phyloP scores from a whole-genome alignment of 2,797 vertebrate species.

The Sebastes alutus region DNA sequence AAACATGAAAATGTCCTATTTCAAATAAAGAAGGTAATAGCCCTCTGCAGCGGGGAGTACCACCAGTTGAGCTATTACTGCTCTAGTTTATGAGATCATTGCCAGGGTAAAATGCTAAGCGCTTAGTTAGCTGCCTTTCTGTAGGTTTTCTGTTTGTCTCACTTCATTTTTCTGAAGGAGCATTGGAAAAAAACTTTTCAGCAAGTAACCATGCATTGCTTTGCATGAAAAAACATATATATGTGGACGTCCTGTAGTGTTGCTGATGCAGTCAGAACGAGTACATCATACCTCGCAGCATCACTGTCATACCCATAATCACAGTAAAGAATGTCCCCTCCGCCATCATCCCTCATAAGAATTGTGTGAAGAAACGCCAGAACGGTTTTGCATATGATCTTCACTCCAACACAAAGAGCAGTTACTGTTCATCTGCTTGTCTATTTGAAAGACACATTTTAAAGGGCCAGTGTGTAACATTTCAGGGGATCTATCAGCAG shows the following conservation, averaged over 20 bases:
- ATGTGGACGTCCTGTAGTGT: constrained; percentile 18
- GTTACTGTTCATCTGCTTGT: background rate
- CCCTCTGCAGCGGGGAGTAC: background rate
- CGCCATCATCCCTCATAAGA: background rate
- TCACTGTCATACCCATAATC: constrained; percentile 63
- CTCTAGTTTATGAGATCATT: background rate
- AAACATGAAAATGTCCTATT: constrained; percentile 30
- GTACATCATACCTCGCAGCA: constrained; percentile 39
- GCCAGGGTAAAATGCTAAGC: background rate
- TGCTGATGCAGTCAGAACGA: constrained; percentile 47
- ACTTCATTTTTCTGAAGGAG: background rate
- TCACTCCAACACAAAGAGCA: background rate
- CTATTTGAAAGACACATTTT: background rate
- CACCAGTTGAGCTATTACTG: constrained; percentile 6
- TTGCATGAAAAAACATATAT: constrained; percentile 24
- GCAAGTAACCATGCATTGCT: background rate
- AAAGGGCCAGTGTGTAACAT: too few species aligned
- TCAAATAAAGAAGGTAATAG: background rate
- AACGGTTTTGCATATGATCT: constrained; percentile 31
- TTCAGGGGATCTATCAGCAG: too few species aligned
- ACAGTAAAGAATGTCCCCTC: constrained; percentile 44
- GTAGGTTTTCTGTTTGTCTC: background rate
- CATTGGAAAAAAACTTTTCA: background rate
- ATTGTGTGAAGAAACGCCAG: constrained; percentile 3
- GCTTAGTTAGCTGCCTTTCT: background rate